These are phyloP conservation scores for Metopia argyrocephala DNA, from an alignment of 2,888 invertebrate species.

Conservation along the genomic window DNA sequence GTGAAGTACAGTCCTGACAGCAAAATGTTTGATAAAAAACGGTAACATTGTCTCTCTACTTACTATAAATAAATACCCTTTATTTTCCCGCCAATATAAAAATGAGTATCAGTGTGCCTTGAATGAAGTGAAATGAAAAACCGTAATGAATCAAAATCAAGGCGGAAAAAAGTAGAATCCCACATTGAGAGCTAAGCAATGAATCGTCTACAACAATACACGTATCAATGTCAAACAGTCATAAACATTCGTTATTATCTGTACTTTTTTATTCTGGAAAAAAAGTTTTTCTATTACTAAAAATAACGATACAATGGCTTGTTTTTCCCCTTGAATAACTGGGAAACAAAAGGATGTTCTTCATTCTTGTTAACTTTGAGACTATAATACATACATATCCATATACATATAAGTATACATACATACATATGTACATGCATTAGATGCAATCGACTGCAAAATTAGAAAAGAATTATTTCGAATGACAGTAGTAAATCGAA, in stretches of 20 bases:
- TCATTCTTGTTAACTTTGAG: background rate
- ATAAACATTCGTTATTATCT: constrained; percentile 19
- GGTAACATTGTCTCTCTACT: background rate
- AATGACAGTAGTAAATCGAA: background rate
- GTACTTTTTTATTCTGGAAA: background rate
- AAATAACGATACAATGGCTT: background rate
- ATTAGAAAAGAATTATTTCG: background rate
- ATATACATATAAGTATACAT: background rate
- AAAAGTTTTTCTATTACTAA: background rate
- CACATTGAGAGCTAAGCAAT: background rate
- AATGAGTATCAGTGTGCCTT: background rate
- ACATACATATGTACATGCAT: background rate
- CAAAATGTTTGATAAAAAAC: too few species aligned
- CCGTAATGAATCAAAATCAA: background rate
- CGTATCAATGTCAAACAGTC: constrained; percentile 52
- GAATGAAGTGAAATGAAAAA: background rate
- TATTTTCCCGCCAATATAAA: background rate
- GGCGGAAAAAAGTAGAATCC: background rate
- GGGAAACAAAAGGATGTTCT: background rate
- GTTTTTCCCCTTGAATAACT: constrained; percentile 9
- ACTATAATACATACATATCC: background rate
- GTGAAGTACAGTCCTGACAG: background rate
- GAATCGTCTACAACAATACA: constrained; percentile 7
- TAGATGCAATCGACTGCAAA: background rate
- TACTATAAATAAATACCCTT: background rate